A percentile compares a stretch with the other conserved stretches of the same genome.
phyloP scores from a whole-genome alignment of 2,888 invertebrate genomes.

The Syrphus vitripennis region DNA sequence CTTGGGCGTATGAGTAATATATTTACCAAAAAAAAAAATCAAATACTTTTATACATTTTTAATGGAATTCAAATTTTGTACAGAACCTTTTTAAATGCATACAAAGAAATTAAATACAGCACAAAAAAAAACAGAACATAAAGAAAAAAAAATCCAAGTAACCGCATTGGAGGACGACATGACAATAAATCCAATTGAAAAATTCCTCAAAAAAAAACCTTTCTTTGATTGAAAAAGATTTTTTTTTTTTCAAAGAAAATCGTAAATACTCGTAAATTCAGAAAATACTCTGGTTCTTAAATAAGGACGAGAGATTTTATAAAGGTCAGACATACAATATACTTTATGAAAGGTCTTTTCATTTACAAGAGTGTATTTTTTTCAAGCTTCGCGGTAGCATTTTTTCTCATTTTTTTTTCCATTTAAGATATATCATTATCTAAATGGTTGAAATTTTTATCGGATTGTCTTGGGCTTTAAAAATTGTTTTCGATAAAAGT shows the following conservation, averaged over 20 bases:
- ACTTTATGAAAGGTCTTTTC: too few species aligned
- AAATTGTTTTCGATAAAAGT: slow-evolving; percentile 21
- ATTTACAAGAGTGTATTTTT: background rate
- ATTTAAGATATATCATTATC: slow-evolving; percentile 37
- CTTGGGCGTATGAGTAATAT: slow-evolving; percentile 45
- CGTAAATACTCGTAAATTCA: background rate
- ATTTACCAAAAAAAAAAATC: background rate
- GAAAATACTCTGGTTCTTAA: background rate
- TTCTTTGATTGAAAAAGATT: background rate
- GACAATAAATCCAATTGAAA: background rate
- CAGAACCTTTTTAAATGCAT: background rate
- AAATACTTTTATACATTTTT: too few species aligned
- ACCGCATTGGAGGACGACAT: background rate
- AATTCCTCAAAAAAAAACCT: background rate
- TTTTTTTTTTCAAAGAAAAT: background rate
- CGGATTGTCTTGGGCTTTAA: slow-evolving; percentile 6
- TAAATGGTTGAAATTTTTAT: slow-evolving; percentile 34
- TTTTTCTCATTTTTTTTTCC: background rate
- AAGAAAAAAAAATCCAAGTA: background rate
- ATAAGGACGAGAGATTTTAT: background rate
- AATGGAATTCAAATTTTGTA: background rate
- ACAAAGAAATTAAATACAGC: background rate
- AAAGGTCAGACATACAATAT: background rate
- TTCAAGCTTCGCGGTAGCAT: slow-evolving; percentile 3
- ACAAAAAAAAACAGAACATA: background rate